Evolutionary conservation across 2,113 vertebrate species (phyloP), one percentile per base, ranked within the genome.

Genomic region (Gymnocephalus cernua): DNA sequence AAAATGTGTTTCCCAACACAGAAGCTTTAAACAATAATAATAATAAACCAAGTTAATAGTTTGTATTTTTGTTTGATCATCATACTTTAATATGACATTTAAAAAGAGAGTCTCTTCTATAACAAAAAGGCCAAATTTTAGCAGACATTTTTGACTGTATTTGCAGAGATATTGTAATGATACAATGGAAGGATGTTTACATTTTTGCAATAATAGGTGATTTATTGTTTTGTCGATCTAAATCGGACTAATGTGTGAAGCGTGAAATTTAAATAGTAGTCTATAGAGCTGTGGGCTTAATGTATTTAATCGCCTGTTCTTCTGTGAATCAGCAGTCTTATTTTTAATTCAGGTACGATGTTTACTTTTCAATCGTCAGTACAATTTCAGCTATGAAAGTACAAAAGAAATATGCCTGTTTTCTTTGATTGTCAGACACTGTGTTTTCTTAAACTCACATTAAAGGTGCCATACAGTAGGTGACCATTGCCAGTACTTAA

Each of bases 131-230:
- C 59, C 84, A 79, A 77, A 59, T 74, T 77, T 72, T 21, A 81
- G 63, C 47, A 79, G 72, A 86, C 72, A 48, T 80, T 77, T 86
- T 18, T 85, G 63, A 79, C 54, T 77, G 71, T 76, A 86, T 90
- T 88, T 91, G 74, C 86, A 87, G 81, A 90, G 82, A 85, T 81
- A 83, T 90, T 90, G 86, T 91, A 80, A 88, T 82, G 75, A 90
- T 84, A 86, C 84, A 79, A 86, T 63, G 48, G 72, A 92, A 83
- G 82, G 88, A 74, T 88, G 91, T 94, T 93, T 93, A 94, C 94
- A 94, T 94, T 94, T 91, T 94, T 93, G 93, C 94, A 95, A 94
- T 95, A 95, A 95, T 86, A 84, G 81, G 50, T 91, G 86, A 89
- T 84, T 75, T 68, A 64, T 92, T 82, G 72, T 93, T 92, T 90